Conservation (phyloP, 2,797 vertebrate genomes). For the Sparus aurata region DNA sequence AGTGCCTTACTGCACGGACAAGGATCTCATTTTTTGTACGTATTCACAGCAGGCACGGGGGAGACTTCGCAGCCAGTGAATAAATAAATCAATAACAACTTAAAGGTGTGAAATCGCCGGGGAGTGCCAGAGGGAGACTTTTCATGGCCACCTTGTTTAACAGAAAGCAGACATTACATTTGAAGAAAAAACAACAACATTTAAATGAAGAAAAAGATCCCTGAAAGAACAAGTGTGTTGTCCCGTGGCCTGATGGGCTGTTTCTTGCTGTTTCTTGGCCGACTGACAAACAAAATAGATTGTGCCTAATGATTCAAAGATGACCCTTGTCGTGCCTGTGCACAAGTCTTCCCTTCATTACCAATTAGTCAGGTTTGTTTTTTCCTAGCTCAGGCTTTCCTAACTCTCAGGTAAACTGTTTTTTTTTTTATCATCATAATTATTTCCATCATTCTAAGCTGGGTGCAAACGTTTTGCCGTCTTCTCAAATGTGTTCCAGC, state of each 20-base stretch:
- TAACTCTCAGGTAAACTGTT: conserved; percentile 11
- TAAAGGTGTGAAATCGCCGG: conserved; percentile 61
- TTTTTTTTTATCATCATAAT: background rate
- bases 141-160: conserved; percentile 33
- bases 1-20: conserved; percentile 71
- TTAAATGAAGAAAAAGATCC: conserved; percentile 27
- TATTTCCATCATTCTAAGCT: conserved; percentile 34
- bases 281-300: conserved; percentile 29
- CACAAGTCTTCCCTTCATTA: conserved; percentile 32
- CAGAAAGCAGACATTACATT: conserved; percentile 55
- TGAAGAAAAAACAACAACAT: conserved; percentile 17
- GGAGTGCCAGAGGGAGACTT: conserved; percentile 29
- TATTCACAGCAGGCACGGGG: conserved; percentile 62
- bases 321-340: conserved; percentile 18
- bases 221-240: conserved; percentile 4
- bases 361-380: conserved; percentile 25
- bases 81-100: conserved; percentile 75
- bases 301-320: conserved; percentile 18
- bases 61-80: conserved; percentile 51
- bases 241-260: conserved; percentile 18
- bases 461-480: background rate
- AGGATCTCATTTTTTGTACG: conserved; percentile 74
- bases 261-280: conserved; percentile 29
- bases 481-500: background rate
- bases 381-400: conserved; percentile 15